Evolutionary conservation across 2,888 invertebrate species (phyloP).

Genomic region (Ophonus ardosiacus): DNA sequence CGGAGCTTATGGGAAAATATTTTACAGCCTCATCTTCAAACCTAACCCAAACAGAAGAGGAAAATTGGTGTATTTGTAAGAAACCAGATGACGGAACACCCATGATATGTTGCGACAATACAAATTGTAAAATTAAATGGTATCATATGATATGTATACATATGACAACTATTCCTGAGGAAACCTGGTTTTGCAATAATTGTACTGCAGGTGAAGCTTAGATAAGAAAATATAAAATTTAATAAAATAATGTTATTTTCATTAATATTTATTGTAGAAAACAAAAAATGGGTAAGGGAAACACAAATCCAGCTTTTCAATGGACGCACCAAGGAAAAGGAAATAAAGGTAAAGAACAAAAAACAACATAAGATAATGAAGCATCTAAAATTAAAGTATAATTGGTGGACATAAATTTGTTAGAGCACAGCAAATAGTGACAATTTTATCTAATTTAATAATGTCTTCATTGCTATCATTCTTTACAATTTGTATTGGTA

Average conservation of each 20-base stretch:
- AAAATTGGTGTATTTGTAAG: not conserved
- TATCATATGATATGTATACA: not conserved
- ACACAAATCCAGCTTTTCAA: no score
- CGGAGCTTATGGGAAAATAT: not conserved
- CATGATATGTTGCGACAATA: not conserved
- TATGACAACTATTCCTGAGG: not conserved
- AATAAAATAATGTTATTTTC: no score
- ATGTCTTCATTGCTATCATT: not conserved
- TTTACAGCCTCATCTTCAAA: not conserved
- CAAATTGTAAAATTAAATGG: not conserved
- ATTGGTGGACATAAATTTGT: not conserved
- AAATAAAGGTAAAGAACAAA: no score
- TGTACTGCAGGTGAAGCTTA: not conserved
- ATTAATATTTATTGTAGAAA: no score
- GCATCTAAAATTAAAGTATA: not conserved
- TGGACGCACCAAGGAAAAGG: no score
- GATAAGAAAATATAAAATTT: no score
- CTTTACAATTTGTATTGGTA: not conserved
- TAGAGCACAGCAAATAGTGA: constrained; percentile 2
- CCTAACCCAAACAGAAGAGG: not conserved
- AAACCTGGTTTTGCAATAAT: not conserved
- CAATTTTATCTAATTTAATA: not conserved
- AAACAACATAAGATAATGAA: no score
- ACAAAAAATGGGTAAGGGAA: no score
- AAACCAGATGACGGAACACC: not conserved